Conservation (phyloP, 2,797 vertebrate genomes). For the Oryzias sinensis region DNA sequence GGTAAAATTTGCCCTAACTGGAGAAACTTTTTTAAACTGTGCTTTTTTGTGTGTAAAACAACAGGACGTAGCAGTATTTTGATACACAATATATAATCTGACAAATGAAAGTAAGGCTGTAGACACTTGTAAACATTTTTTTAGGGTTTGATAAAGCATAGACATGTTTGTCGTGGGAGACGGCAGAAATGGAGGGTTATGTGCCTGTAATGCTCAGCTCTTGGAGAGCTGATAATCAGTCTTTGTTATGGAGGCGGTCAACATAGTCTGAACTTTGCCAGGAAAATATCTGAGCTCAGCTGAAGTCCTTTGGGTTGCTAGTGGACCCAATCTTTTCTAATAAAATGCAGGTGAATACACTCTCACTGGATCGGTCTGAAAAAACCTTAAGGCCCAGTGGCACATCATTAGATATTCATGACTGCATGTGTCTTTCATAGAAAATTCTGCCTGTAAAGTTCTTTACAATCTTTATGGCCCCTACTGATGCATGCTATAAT, state of each 20-base stretch:
- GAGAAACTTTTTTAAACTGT: no score
- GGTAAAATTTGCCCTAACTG: no score
- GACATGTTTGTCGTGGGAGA: slow-evolving; percentile 20
- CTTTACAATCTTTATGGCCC: neutral
- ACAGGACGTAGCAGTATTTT: no score
- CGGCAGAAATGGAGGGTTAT: slow-evolving; percentile 16
- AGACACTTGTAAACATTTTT: slow-evolving; percentile 17
- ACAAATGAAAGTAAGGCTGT: slow-evolving; percentile 26
- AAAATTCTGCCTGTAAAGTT: neutral
- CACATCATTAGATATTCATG: slow-evolving; percentile 54
- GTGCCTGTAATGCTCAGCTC: slow-evolving; percentile 17
- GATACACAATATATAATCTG: no score
- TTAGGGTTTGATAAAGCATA: slow-evolving; percentile 30
- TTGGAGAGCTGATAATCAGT: slow-evolving; percentile 36
- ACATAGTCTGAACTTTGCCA: slow-evolving; percentile 37
- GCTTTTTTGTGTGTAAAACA: no score
- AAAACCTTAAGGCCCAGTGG: slow-evolving; percentile 19
- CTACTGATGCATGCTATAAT: no score
- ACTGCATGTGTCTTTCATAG: neutral
- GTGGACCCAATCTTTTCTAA: slow-evolving; percentile 7
- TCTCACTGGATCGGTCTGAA: slow-evolving; percentile 18
- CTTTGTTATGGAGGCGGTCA: slow-evolving; percentile 30
- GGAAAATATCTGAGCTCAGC: slow-evolving; percentile 27
- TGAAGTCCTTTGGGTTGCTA: slow-evolving; percentile 37
- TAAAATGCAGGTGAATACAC: slow-evolving; percentile 38